Base-by-base conservation (phyloP, 2,888 invertebrate species). In the Hartigia nigra region DNA sequence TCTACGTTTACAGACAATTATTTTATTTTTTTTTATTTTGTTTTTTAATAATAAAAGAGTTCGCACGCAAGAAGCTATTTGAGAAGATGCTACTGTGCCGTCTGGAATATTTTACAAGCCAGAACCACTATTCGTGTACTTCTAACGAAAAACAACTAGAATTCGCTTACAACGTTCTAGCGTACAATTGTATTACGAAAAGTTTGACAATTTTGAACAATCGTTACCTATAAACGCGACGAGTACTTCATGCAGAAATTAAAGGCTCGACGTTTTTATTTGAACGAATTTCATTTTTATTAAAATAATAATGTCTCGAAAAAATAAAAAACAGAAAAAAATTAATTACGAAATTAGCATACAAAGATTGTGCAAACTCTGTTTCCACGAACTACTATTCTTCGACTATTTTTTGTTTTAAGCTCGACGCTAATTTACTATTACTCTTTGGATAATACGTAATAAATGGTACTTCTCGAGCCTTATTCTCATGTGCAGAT, bases 1-100 rank as follows among this genome's bases (percentile, higher is more conserved):
- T 75, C 77, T 55, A 78, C 75, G 34, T 36, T 70, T 70, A 79
- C 81, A 79, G 74, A 78, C 75, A 74, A 34, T 77, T 69, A 75
- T 70, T 55, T 75, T 74, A 31, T 74, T 11, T 77, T 74, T 76
- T 80, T 34, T 77, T 74, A 75, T 74, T 78, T 77, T n/a, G n/a
- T n/a, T 55, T 34, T 55, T 74, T 78, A 79, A 78, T 9, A 23
- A 55, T 55, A 23, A 55, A 55, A 55, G 55, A 55, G 23, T 23
- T 55, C 23, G 23, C 55, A 55, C 23, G 23, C 55, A 23, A 55
- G 23, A 23, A 23, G 23, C 55, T 55, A 55, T 23, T 23, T 14
- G 55, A 55, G 23, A 55, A 55, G 23, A 55, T 5, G 55, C 55
- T 55, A 55, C 55, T 55, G 55, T 23, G 55, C 55, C 23, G 55